Percentiles rank a stretch among this genome's conserved stretches.
Evolutionary conservation across 1,140 invertebrate species (phyloP).

Genomic region (Melipona quadrifasciata): DNA sequence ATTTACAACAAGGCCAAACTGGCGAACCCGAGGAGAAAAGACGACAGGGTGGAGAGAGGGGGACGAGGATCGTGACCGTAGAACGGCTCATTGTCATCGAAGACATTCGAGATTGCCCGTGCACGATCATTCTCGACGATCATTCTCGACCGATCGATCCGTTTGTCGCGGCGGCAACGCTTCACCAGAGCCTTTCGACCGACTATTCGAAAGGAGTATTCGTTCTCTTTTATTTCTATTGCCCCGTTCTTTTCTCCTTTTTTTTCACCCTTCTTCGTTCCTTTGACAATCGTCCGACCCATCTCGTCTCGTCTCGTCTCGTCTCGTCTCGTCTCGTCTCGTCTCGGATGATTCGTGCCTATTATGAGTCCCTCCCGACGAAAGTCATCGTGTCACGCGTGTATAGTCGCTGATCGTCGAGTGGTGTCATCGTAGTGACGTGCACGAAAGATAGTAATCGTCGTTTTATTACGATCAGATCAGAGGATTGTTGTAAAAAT

Average conservation of each 20-base stretch:
- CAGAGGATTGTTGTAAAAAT: no score
- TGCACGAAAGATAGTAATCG: no score
- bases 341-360: not conserved
- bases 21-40: constrained; percentile 23
- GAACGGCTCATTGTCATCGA: constrained; percentile 66
- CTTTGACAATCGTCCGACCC: not conserved
- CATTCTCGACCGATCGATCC: constrained; percentile 56
- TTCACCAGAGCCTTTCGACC: constrained; percentile 60
- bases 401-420: constrained; percentile 34
- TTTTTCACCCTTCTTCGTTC: not conserved
- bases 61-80: constrained; percentile 30
- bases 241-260: not conserved
- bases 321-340: constrained; percentile 29
- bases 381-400: constrained; percentile 67
- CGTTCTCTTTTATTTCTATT: constrained; percentile 44
- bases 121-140: constrained; percentile 63
- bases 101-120: constrained; percentile 65
- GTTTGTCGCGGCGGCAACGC: constrained; percentile 70
- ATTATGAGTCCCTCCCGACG: not conserved
- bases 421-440: constrained; percentile 3
- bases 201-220: constrained; percentile 46
- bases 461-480: no score
- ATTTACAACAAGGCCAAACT: constrained; percentile 40
- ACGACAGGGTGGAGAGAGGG: not conserved
- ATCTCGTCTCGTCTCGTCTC: constrained; percentile 22